Percentiles rank a stretch among this genome's conserved stretches.
Evolutionary conservation across 2,797 vertebrate genomes (phyloP).

Genomic region (Artibeus jamaicensis): DNA sequence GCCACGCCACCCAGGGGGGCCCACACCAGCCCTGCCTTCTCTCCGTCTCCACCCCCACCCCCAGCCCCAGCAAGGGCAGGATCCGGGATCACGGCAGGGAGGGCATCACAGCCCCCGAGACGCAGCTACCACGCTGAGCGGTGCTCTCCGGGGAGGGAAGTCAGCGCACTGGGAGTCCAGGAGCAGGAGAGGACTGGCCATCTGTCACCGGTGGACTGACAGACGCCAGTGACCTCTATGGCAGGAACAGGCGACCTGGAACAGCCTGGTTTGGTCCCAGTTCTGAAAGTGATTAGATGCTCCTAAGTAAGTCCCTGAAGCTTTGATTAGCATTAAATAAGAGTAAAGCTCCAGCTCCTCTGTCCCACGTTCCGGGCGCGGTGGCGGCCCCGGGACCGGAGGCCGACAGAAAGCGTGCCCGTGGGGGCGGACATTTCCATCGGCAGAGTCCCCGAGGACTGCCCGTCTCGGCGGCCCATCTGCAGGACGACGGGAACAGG

Average conservation of each 20-base stretch:
- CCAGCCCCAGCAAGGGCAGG: background rate
- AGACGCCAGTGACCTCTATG: background rate
- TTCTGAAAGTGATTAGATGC: background rate
- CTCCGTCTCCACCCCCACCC: background rate
- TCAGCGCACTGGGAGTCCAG: background rate
- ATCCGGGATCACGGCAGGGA: background rate
- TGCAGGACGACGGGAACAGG: background rate
- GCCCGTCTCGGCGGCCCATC: background rate
- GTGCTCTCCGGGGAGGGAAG: background rate
- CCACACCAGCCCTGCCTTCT: too few species aligned
- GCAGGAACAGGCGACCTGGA: background rate
- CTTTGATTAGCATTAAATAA: background rate
- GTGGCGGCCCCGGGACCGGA: rapidly evolving
- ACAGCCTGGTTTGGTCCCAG: background rate
- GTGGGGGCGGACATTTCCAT: rapidly evolving
- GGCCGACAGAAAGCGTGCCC: rapidly evolving
- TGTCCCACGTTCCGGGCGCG: background rate
- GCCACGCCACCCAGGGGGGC: background rate
- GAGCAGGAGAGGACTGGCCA: background rate
- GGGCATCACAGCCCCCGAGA: background rate
- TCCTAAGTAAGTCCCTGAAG: background rate
- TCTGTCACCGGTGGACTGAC: background rate
- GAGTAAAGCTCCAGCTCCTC: background rate
- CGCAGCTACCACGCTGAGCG: rapidly evolving
- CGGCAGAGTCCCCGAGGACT: background rate